These are phyloP conservation scores for Tragelaphus buxtoni DNA, from an alignment of 2,113 vertebrate genomes.

Conservation along the genomic window DNA sequence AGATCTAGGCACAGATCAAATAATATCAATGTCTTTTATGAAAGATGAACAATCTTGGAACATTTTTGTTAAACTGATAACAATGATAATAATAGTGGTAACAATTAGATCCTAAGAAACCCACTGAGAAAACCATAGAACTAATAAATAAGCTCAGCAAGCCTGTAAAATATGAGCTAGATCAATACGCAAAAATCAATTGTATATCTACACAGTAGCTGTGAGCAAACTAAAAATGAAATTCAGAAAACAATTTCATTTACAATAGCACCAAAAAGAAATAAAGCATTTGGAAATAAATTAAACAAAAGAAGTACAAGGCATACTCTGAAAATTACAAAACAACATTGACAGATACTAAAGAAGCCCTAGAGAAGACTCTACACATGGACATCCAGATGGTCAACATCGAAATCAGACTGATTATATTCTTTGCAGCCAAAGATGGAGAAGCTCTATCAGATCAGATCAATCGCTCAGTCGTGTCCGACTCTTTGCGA, in stretches of 20 bases:
- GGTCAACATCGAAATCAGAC: no score
- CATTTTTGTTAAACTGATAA: constrained; percentile 15
- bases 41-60: background rate
- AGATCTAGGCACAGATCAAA: background rate
- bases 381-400: no score
- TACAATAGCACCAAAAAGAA: background rate
- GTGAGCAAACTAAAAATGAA: background rate
- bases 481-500: no score
- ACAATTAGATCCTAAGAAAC: background rate
- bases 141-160: constrained; percentile 11
- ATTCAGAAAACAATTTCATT: background rate
- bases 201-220: background rate
- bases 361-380: background rate
- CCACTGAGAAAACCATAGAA: background rate
- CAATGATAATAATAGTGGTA: background rate
- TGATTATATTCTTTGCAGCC: no score
- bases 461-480: no score
- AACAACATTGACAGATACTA: background rate
- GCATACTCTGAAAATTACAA: background rate
- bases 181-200: background rate
- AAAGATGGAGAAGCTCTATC: no score
- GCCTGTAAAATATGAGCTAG: background rate
- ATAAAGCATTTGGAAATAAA: background rate
- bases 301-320: background rate
- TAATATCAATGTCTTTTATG: background rate